Evolutionary conservation across 2,113 vertebrate genomes (phyloP).

Genomic region (Vanacampus margaritifer): DNA sequence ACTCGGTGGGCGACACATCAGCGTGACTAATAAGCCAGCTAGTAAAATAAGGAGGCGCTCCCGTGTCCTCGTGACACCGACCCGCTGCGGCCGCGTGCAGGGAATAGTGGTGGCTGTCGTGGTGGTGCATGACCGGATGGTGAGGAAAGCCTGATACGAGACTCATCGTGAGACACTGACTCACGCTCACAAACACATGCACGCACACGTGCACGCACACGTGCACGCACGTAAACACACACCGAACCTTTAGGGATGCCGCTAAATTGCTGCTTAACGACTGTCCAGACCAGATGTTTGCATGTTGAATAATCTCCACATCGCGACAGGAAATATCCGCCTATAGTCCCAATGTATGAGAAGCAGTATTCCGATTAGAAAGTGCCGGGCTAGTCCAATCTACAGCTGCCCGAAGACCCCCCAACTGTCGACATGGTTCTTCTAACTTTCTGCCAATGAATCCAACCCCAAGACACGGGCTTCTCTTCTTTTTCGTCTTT

Average conservation of each 20-base stretch:
- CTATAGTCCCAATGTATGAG: not conserved
- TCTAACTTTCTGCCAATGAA: not conserved
- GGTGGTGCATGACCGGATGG: constrained; percentile 96
- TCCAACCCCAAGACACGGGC: not conserved
- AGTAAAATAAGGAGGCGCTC: constrained; percentile 93
- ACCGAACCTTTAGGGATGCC: constrained; percentile 17
- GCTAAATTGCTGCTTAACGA: constrained; percentile 15
- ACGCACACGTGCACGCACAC: not conserved
- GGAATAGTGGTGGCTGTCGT: constrained; percentile 82
- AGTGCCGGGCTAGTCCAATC: not conserved
- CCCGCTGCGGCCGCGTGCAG: constrained; percentile 84
- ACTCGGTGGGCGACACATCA: constrained; percentile 94
- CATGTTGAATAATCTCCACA: constrained; percentile 17
- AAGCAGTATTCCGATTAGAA: not conserved
- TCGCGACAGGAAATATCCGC: not conserved
- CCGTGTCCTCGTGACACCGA: constrained; percentile 87
- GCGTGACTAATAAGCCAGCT: constrained; percentile 95
- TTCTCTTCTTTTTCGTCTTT: not conserved
- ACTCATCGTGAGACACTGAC: constrained; percentile 78
- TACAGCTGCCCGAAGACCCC: constrained; percentile 15
- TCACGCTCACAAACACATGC: not conserved
- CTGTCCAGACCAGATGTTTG: constrained; percentile 9
- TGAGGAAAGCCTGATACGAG: constrained; percentile 93
- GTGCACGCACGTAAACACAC: not conserved
- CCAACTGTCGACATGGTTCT: not conserved